Evolutionary conservation across 2,797 vertebrate genomes (phyloP).

Genomic region (Sebastes vulpes): DNA sequence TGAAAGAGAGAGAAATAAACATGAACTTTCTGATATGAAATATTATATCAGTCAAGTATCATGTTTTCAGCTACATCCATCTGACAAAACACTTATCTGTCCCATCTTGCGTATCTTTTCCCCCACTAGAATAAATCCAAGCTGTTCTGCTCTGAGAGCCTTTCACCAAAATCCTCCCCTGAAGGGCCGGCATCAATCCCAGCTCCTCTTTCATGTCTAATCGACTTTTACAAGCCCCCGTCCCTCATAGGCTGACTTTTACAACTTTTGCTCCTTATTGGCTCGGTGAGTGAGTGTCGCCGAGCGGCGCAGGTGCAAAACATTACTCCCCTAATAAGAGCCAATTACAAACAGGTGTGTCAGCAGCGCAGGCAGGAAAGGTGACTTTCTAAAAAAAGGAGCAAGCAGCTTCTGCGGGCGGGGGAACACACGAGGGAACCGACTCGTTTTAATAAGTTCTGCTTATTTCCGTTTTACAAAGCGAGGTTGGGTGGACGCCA

Average conservation of each 20-base stretch:
- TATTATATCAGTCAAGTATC: conserved; percentile 20
- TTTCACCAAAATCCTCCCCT: conserved; percentile 55
- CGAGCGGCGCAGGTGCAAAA: conserved; percentile 70
- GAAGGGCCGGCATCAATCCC: conserved; percentile 52
- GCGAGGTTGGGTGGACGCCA: neutral
- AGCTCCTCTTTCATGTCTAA: conserved; percentile 75
- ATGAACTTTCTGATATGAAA: conserved; percentile 33
- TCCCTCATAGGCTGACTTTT: conserved; percentile 60
- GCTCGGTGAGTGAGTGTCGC: conserved; percentile 36
- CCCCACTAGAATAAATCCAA: conserved; percentile 62
- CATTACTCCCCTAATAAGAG: conserved; percentile 68
- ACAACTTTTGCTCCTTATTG: conserved; percentile 58
- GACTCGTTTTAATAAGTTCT: conserved; percentile 40
- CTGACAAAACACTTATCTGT: conserved; percentile 67
- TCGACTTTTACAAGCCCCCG: conserved; percentile 70
- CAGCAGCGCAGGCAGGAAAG: conserved; percentile 17
- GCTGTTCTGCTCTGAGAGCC: conserved; percentile 54
- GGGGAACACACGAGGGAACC: neutral
- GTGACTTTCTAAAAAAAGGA: conserved; percentile 32
- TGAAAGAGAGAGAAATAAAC: conserved; percentile 40
- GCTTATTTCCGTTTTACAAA: conserved; percentile 34
- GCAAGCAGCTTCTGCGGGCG: conserved; percentile 12
- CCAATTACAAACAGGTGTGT: conserved; percentile 76
- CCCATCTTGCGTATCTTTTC: conserved; percentile 54
- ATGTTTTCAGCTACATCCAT: conserved; percentile 52